A percentile compares a stretch with the other conserved stretches of the same genome.
Conservation (phyloP, 2,797 vertebrate species). For the Cichlasoma orientale region DNA sequence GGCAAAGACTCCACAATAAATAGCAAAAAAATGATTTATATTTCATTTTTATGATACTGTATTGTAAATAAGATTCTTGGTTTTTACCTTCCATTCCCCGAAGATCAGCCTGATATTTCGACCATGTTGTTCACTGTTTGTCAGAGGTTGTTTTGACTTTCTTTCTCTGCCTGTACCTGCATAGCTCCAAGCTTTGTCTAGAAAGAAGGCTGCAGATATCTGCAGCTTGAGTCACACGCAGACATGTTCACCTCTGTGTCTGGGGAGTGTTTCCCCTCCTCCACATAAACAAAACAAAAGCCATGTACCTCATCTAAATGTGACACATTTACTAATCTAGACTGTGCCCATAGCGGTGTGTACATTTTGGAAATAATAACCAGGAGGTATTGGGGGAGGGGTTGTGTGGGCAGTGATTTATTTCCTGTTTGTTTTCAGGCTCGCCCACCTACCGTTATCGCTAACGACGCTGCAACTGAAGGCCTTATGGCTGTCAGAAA, state of each 20-base stretch:
- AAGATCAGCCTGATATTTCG: neutral
- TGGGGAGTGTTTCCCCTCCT: slow-evolving; percentile 21
- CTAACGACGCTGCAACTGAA: slow-evolving; percentile 91
- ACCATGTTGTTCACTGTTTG: neutral
- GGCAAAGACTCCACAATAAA: neutral
- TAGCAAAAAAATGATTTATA: neutral
- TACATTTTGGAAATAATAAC: neutral
- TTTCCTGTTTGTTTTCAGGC: slow-evolving; percentile 72
- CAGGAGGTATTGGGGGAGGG: neutral
- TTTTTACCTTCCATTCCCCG: neutral
- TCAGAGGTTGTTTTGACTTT: slow-evolving; percentile 13
- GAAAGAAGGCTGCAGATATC: neutral
- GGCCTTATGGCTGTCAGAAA: slow-evolving; percentile 97
- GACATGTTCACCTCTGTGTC: slow-evolving; percentile 18
- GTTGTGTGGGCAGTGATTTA: neutral
- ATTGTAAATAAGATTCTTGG: neutral
- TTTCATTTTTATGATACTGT: neutral
- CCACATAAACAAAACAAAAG: slow-evolving; percentile 20
- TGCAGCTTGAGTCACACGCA: slow-evolving; percentile 32
- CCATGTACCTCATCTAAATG: neutral
- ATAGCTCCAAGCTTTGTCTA: slow-evolving; percentile 26
- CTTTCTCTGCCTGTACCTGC: slow-evolving; percentile 1
- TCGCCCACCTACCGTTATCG: slow-evolving; percentile 89
- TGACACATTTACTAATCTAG: neutral
- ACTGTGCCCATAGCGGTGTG: neutral